Conservation (phyloP, 1,140 invertebrate species). For the Calephelis virginiensis region DNA sequence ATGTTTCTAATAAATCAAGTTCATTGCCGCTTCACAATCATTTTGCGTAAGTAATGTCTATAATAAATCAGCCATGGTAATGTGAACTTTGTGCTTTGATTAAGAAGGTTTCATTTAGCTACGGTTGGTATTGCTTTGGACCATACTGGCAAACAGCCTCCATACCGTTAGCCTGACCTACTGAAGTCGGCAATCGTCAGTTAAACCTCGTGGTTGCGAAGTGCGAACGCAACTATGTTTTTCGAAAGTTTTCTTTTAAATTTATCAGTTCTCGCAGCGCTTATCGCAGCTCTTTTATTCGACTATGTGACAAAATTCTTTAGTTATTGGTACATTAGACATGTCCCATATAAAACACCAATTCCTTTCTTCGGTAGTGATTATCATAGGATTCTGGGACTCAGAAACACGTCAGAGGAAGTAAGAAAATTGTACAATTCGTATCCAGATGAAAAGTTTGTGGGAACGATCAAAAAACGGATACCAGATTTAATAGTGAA, state of each 20-base stretch:
- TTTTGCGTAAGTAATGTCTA: background rate
- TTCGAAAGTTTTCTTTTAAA: constrained; percentile 70
- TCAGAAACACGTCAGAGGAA: constrained; percentile 54
- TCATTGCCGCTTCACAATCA: constrained; percentile 4
- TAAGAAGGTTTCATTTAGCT: background rate
- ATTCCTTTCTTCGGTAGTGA: constrained; percentile 69
- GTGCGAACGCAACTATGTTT: constrained; percentile 63
- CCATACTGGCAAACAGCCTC: constrained; percentile 24
- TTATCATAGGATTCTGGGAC: constrained; percentile 54
- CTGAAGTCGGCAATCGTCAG: constrained; percentile 44
- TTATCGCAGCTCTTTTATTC: constrained; percentile 57
- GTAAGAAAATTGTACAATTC: constrained; percentile 51
- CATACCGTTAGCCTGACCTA: constrained; percentile 65
- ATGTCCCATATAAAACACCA: constrained; percentile 55
- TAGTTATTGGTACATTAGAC: constrained; percentile 69
- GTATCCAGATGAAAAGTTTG: constrained; percentile 54
- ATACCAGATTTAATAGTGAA: constrained; percentile 78
- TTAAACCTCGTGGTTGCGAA: constrained; percentile 39
- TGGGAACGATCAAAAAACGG: constrained; percentile 73
- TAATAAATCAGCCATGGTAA: background rate
- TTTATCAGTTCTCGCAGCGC: constrained; percentile 41
- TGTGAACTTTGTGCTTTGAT: background rate
- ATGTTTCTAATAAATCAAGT: constrained; percentile 3
- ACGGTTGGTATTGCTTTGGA: background rate
- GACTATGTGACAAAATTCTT: constrained; percentile 73